phyloP scores from a whole-genome alignment of 1,140 invertebrate species.

The Sycophila sp. region DNA sequence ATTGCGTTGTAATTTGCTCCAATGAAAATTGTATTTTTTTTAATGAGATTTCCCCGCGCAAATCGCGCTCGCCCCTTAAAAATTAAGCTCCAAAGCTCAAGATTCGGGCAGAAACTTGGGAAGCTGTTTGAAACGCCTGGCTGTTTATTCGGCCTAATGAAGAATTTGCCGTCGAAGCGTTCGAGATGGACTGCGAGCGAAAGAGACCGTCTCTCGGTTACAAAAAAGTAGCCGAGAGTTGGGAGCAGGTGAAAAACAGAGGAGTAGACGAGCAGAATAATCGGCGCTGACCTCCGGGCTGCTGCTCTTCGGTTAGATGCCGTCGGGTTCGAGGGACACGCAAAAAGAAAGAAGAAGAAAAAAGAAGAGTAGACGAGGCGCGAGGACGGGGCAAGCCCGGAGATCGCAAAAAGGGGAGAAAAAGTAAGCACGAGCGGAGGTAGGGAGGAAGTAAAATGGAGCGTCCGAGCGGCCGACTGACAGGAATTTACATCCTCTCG shows the following conservation, averaged over 20 bases:
- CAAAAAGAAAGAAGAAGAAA: slow-evolving; percentile 23
- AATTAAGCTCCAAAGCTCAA: too few relatives aligned
- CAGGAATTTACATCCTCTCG: slow-evolving; percentile 63
- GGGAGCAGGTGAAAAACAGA: slow-evolving; percentile 35
- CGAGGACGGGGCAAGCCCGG: too few relatives aligned
- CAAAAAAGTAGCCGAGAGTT: slow-evolving; percentile 16
- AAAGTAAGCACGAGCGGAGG: neutral
- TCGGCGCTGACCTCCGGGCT: slow-evolving; percentile 20
- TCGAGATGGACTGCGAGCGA: neutral
- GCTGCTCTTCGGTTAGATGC: slow-evolving; percentile 24
- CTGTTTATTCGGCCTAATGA: too few relatives aligned
- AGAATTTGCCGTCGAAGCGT: slow-evolving; percentile 11
- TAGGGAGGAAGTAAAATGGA: slow-evolving; percentile 55
- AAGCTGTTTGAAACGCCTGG: neutral
- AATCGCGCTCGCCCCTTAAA: too few relatives aligned
- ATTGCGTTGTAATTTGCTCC: too few relatives aligned
- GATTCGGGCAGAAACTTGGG: too few relatives aligned
- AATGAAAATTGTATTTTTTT: too few relatives aligned
- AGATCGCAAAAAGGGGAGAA: neutral
- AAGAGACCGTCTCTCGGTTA: neutral
- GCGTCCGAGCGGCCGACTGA: slow-evolving; percentile 61
- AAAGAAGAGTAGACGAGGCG: neutral
- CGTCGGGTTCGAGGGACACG: slow-evolving; percentile 36
- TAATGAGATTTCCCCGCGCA: too few relatives aligned
- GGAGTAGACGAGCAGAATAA: slow-evolving; percentile 31